Evolutionary conservation across 1,140 invertebrate genomes (phyloP).

Genomic region (Melitaea cinxia): DNA sequence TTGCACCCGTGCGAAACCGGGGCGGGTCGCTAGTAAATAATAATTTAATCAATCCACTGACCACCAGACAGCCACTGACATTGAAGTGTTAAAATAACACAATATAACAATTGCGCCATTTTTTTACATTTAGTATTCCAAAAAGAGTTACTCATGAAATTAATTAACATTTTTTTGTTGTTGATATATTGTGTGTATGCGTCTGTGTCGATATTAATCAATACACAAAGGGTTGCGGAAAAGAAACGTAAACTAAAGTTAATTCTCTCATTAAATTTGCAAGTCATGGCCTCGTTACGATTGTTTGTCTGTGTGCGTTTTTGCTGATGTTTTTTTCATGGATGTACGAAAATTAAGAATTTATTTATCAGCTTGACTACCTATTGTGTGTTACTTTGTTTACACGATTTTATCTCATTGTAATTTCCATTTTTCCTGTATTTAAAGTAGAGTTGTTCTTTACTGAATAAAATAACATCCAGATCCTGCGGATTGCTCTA

Average conservation of each 20-base stretch:
- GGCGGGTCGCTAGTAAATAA: too few relatives aligned
- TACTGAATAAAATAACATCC: too few relatives aligned
- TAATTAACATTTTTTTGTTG: slow-evolving; percentile 5
- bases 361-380: too few relatives aligned
- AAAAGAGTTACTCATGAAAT: background rate
- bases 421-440: too few relatives aligned
- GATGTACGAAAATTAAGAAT: slow-evolving; percentile 18
- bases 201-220: slow-evolving; percentile 28
- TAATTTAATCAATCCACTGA: too few relatives aligned
- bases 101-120: background rate
- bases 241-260: slow-evolving; percentile 40
- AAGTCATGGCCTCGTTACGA: slow-evolving; percentile 48
- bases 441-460: too few relatives aligned
- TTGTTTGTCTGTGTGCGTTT: slow-evolving; percentile 38
- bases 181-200: slow-evolving; percentile 9
- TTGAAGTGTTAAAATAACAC: background rate
- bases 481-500: too few relatives aligned
- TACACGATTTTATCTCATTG: too few relatives aligned
- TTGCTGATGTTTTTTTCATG: slow-evolving; percentile 18
- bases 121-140: background rate
- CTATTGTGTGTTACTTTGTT: too few relatives aligned
- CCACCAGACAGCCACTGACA: too few relatives aligned
- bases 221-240: slow-evolving; percentile 46
- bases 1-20: too few relatives aligned
- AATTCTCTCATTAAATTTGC: slow-evolving; percentile 37